Evolutionary conservation across 1,140 invertebrate species (phyloP).

Genomic region (Mylabris phalerata): DNA sequence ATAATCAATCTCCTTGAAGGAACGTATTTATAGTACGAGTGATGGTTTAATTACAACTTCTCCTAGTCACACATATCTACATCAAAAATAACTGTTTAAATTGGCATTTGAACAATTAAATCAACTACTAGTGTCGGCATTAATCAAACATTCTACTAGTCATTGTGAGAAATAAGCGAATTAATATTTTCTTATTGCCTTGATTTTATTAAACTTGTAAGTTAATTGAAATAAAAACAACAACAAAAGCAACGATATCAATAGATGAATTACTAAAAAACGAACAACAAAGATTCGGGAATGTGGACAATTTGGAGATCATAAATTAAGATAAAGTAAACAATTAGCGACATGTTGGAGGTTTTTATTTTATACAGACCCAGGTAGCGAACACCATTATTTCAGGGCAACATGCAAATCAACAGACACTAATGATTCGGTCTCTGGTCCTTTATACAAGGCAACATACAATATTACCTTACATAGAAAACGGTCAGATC

Average conservation of each 20-base stretch:
- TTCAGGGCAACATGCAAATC: conserved; percentile 20
- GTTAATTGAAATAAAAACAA: too few relatives aligned
- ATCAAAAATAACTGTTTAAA: conserved; percentile 15
- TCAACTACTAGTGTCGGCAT: neutral
- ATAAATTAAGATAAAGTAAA: conserved; percentile 28
- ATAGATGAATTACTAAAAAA: too few relatives aligned
- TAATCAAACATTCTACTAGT: conserved; percentile 13
- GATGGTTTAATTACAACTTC: conserved; percentile 15
- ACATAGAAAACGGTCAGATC: too few relatives aligned
- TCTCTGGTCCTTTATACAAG: neutral
- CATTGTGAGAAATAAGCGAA: conserved; percentile 2
- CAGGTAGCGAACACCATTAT: conserved; percentile 11
- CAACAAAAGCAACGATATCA: too few relatives aligned
- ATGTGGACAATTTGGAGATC: conserved; percentile 27
- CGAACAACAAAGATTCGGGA: neutral
- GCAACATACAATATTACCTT: neutral
- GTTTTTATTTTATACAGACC: conserved; percentile 21
- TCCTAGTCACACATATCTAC: conserved; percentile 9
- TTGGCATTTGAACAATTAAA: conserved; percentile 15
- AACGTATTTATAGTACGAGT: conserved; percentile 12
- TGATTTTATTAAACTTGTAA: too few relatives aligned
- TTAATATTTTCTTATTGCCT: too few relatives aligned
- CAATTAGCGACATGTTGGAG: conserved; percentile 27
- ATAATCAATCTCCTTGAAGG: conserved; percentile 9
- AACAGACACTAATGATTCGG: conserved; percentile 18